These are phyloP conservation scores for Pocillopora grandis DNA, from an alignment of 92 coral and sea anemone species.

Conservation along the genomic window DNA sequence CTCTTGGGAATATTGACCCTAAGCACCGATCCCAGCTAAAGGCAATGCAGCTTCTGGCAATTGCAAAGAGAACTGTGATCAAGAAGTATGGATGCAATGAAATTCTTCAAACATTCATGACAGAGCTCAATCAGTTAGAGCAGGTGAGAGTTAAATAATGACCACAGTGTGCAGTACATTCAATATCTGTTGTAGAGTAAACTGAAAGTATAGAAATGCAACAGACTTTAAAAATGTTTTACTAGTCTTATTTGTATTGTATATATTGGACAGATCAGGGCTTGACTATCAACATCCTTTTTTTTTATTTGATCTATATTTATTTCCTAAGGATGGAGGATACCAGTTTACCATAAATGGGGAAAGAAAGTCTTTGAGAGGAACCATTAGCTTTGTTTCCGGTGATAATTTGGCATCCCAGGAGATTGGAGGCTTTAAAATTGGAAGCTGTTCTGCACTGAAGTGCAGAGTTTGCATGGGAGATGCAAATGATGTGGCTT, in stretches of 20 bases:
- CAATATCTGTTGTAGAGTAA: too few relatives aligned
- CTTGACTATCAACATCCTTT: not conserved
- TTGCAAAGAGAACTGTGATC: slow-evolving; percentile 39
- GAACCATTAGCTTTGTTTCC: slow-evolving; percentile 28
- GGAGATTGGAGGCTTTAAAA: slow-evolving; percentile 43
- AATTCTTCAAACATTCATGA: slow-evolving; percentile 55
- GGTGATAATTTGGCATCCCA: slow-evolving; percentile 55
- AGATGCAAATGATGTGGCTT: not conserved
- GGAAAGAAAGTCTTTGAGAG: not conserved
- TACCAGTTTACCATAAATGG: slow-evolving; percentile 4
- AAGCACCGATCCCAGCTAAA: slow-evolving; percentile 28
- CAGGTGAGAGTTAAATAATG: slow-evolving; percentile 37
- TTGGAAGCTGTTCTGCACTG: slow-evolving; percentile 28
- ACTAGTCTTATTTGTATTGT: not conserved
- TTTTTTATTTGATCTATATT: not conserved
- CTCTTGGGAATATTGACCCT: slow-evolving; percentile 46
- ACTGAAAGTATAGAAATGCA: too few relatives aligned
- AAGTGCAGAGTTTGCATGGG: slow-evolving; percentile 53
- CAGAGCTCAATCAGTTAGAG: slow-evolving; percentile 57
- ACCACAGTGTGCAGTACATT: too few relatives aligned
- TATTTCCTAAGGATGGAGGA: slow-evolving; percentile 16
- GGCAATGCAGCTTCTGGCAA: slow-evolving; percentile 58
- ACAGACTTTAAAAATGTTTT: too few relatives aligned
- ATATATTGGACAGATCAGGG: not conserved
- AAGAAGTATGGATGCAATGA: slow-evolving; percentile 68